Conservation (phyloP, 2,888 invertebrate species). For the Poecilus cupreus region DNA sequence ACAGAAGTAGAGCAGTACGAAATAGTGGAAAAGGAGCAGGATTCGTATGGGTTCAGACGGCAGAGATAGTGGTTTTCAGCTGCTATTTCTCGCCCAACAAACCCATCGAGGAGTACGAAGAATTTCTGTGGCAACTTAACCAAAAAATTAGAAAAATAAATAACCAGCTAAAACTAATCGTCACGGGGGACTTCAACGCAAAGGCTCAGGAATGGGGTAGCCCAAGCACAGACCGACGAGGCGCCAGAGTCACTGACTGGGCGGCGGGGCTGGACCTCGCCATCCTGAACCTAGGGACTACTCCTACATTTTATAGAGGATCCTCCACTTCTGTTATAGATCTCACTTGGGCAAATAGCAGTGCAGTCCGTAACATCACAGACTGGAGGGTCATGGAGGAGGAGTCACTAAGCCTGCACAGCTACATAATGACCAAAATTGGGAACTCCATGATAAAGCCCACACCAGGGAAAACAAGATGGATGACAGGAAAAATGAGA, state of each 20-base stretch:
- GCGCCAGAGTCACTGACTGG: neutral
- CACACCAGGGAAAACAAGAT: no score
- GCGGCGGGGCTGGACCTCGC: neutral
- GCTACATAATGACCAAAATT: neutral
- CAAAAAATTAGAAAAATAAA: neutral
- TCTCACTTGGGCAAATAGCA: neutral
- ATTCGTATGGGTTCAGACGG: neutral
- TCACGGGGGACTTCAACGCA: neutral
- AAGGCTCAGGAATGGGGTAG: neutral
- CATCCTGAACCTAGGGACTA: neutral
- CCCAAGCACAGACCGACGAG: neutral
- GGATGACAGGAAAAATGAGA: no score
- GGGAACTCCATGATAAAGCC: no score
- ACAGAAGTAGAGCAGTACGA: neutral
- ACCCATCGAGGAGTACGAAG: neutral
- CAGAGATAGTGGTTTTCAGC: neutral
- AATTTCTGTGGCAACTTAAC: neutral
- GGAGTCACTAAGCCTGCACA: neutral
- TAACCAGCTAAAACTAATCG: neutral
- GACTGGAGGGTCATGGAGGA: neutral
- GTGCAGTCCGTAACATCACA: neutral
- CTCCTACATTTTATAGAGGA: neutral
- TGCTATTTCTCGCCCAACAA: constrained; percentile 25
- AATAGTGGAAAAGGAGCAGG: neutral
- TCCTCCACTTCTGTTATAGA: neutral